Evolutionary conservation across 1,140 invertebrate species (phyloP).

Genomic region (Drosophila prosaltans): DNA sequence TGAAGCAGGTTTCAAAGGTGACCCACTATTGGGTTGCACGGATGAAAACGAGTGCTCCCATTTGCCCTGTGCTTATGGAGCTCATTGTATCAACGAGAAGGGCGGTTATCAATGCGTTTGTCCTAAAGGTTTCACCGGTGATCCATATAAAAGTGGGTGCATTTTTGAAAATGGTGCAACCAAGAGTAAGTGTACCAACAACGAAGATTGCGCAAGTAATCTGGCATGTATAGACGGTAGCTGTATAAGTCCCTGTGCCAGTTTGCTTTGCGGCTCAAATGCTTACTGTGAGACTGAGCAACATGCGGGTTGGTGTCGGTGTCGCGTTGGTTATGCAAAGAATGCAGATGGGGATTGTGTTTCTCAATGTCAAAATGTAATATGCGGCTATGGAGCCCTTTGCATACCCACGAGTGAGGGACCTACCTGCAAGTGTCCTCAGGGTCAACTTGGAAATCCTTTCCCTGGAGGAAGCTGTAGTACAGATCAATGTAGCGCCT

Average conservation of each 20-base stretch:
- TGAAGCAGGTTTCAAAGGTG: constrained; percentile 91
- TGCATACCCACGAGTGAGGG: constrained; percentile 94
- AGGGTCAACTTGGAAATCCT: constrained; percentile 93
- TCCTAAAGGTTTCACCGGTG: constrained; percentile 90
- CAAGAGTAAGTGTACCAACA: constrained; percentile 87
- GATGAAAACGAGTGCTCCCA: constrained; percentile 92
- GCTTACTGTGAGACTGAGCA: constrained; percentile 94
- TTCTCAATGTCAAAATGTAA: constrained; percentile 91
- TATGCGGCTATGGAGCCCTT: constrained; percentile 92
- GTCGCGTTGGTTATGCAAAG: constrained; percentile 91
- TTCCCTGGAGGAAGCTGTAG: constrained; percentile 93
- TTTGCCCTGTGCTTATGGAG: constrained; percentile 91
- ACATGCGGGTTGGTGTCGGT: constrained; percentile 94
- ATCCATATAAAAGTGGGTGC: constrained; percentile 93
- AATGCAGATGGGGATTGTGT: constrained; percentile 90
- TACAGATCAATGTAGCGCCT: constrained; percentile 90
- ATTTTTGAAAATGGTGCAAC: constrained; percentile 83
- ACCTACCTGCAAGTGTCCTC: constrained; percentile 93
- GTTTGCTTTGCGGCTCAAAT: constrained; percentile 91
- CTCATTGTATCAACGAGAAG: constrained; percentile 93
- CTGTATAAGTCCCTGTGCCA: constrained; percentile 92
- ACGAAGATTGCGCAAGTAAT: constrained; percentile 91
- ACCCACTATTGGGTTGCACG: constrained; percentile 91
- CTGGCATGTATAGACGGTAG: constrained; percentile 90
- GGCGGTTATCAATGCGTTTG: constrained; percentile 93